phyloP scores from a whole-genome alignment of 2,113 vertebrate genomes.

The Gambusia holbrooki region DNA sequence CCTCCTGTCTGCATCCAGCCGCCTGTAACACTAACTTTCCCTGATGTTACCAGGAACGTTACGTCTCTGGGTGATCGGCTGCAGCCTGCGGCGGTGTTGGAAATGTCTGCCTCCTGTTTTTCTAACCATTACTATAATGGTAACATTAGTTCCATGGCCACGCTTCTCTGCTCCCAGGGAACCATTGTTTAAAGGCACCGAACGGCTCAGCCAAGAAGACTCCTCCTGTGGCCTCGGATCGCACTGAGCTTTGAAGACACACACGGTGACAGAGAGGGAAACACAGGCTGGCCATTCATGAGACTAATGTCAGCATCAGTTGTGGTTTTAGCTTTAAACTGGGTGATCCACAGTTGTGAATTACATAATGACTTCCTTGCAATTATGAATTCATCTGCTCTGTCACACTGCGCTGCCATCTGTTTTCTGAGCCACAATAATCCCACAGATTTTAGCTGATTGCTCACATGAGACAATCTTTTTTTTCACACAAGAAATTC shows the following conservation, averaged over 20 bases:
- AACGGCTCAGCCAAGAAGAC: slow-evolving; percentile 40
- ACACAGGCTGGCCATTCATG: slow-evolving; percentile 65
- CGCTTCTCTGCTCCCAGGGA: slow-evolving; percentile 64
- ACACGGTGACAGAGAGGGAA: slow-evolving; percentile 19
- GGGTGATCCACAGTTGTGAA: slow-evolving; percentile 55
- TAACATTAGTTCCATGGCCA: slow-evolving; percentile 81
- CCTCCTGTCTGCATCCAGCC: slow-evolving; percentile 34
- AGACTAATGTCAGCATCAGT: slow-evolving; percentile 37
- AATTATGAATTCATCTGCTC: slow-evolving; percentile 41
- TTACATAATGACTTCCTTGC: slow-evolving; percentile 65
- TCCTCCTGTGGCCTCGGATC: slow-evolving; percentile 38
- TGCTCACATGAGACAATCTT: slow-evolving; percentile 44
- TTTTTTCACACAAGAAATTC: slow-evolving; percentile 26
- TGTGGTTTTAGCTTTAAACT: slow-evolving; percentile 52
- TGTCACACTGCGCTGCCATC: slow-evolving; percentile 30
- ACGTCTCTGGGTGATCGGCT: slow-evolving; percentile 41
- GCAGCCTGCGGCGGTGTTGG: slow-evolving; percentile 59
- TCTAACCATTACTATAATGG: slow-evolving; percentile 81
- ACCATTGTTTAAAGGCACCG: slow-evolving; percentile 71
- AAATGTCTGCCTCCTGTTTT: slow-evolving; percentile 78
- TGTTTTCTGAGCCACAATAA: slow-evolving; percentile 30
- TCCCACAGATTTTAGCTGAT: slow-evolving; percentile 37
- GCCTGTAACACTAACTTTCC: slow-evolving; percentile 66
- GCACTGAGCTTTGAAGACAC: slow-evolving; percentile 61
- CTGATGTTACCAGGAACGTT: slow-evolving; percentile 52